Percentiles rank a stretch among this genome's conserved stretches.
Conservation (phyloP, 2,113 vertebrate genomes). For the Perca flavescens region DNA sequence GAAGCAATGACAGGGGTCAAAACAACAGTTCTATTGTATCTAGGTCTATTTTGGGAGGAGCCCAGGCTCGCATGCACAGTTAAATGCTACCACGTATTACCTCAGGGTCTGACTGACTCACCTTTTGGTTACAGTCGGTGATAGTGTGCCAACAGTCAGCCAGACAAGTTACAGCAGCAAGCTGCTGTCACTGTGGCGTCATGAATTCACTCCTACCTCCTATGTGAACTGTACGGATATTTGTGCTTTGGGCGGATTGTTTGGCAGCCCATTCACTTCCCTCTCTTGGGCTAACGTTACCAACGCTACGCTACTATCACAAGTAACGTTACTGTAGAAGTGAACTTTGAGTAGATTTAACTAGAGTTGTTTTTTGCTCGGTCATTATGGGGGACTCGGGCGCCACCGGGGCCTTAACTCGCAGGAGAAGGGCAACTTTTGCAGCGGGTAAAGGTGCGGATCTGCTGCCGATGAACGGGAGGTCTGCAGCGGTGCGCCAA, state of each 20-base stretch:
- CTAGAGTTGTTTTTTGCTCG: not conserved
- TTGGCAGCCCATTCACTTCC: constrained; percentile 34
- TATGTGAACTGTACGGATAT: constrained; percentile 25
- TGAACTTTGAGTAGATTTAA: not conserved
- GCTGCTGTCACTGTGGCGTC: constrained; percentile 8
- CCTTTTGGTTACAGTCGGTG: not conserved
- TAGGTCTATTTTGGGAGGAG: not conserved
- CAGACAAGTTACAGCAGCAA: not conserved
- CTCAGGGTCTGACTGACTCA: constrained; percentile 29
- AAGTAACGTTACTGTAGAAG: not conserved
- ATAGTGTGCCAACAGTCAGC: not conserved
- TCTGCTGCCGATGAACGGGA: constrained; percentile 44
- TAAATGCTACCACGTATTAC: not conserved
- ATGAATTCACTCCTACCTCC: constrained; percentile 32
- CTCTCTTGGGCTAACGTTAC: not conserved
- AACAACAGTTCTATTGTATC: not conserved
- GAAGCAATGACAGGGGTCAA: no score
- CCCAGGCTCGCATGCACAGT: not conserved
- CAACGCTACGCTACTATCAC: not conserved
- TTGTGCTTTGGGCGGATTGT: constrained; percentile 43
- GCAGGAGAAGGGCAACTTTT: constrained; percentile 63
- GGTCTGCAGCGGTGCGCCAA: constrained; percentile 18
- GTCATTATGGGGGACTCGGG: constrained; percentile 62
- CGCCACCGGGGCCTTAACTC: not conserved
- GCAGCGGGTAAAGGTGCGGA: constrained; percentile 1